Percentiles rank a stretch among this genome's conserved stretches.
Evolutionary conservation across 2,797 vertebrate species (phyloP).

Genomic region (Cossypha caffra): DNA sequence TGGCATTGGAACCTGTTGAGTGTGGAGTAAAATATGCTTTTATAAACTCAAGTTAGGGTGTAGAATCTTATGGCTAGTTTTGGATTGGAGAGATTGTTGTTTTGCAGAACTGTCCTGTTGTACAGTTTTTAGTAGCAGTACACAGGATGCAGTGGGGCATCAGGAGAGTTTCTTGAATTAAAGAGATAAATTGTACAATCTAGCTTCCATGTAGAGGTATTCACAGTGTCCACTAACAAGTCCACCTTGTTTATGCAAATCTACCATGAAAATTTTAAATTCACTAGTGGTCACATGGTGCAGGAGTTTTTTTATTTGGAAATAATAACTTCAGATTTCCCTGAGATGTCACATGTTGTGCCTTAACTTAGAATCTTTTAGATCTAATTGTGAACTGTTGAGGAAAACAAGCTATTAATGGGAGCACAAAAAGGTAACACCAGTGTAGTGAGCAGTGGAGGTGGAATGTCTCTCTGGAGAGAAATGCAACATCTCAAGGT

Average conservation of each 20-base stretch:
- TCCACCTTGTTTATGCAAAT: not conserved
- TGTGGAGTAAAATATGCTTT: not conserved
- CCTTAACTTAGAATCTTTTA: not conserved
- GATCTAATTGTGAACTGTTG: not conserved
- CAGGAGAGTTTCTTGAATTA: not conserved
- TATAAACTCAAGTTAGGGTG: not conserved
- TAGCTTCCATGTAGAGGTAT: not conserved
- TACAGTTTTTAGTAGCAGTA: not conserved
- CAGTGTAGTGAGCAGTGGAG: not conserved
- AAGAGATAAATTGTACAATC: not conserved
- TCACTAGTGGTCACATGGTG: rapidly evolving
- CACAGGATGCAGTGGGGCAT: not conserved
- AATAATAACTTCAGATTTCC: not conserved
- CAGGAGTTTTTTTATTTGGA: not conserved
- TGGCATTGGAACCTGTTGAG: not conserved
- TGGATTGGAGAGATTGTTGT: not conserved
- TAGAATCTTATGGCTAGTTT: not conserved
- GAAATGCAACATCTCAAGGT: slow-evolving; percentile 22
- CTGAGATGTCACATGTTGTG: not conserved
- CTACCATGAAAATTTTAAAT: not conserved
- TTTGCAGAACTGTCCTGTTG: not conserved
- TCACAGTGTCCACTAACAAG: not conserved
- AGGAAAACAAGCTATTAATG: not conserved
- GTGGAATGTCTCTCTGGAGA: slow-evolving; percentile 32
- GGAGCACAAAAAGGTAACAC: not conserved